Percentiles rank a stretch among this genome's conserved stretches.
Conservation (phyloP, 2,113 vertebrate species). For the Hippolais icterina region DNA sequence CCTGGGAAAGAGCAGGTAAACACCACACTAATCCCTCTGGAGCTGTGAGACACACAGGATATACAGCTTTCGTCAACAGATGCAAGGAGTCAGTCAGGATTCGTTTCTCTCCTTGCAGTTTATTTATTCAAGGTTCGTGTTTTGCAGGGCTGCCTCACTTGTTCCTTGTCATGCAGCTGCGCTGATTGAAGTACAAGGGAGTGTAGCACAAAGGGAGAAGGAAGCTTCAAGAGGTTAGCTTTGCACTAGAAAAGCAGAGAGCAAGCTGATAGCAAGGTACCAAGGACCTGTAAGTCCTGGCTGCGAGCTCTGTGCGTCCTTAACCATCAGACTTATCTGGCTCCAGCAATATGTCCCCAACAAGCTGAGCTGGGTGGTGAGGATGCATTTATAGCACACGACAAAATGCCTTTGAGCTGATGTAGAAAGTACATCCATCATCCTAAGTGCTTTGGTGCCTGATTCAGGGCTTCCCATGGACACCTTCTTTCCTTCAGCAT, state of each 20-base stretch:
- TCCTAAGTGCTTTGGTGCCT: neutral
- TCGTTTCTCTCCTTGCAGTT: neutral
- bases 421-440: neutral
- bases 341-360: neutral
- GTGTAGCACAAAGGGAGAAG: neutral
- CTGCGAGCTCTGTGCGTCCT: neutral
- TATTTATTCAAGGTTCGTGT: neutral
- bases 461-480: neutral
- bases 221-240: neutral
- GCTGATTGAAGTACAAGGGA: neutral
- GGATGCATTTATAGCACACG: neutral
- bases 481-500: neutral
- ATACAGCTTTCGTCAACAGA: neutral
- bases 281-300: neutral
- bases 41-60: neutral
- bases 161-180: neutral
- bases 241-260: neutral
- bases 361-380: neutral
- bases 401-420: neutral
- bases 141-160: neutral
- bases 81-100: neutral
- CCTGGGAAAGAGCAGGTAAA: conserved; percentile 42
- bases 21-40: neutral
- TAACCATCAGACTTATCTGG: neutral
- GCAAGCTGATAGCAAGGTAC: neutral